Conservation (phyloP, 2,113 vertebrate genomes). For the Aplodontia rufa region DNA sequence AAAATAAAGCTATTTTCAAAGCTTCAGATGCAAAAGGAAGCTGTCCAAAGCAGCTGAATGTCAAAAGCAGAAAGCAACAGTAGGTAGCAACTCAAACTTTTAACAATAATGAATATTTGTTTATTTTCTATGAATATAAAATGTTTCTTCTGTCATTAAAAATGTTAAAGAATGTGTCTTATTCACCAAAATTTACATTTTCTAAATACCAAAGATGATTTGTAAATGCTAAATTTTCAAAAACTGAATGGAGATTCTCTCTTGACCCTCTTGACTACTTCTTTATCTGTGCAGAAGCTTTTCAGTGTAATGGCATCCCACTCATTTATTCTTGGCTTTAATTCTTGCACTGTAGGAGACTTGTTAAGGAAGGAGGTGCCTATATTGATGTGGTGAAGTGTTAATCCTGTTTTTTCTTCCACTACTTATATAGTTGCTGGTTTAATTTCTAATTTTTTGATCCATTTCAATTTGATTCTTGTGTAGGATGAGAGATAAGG, state of each 20-base stretch:
- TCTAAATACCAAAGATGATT: background rate
- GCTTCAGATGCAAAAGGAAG: background rate
- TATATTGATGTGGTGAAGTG: too few species aligned
- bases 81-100: background rate
- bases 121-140: slow-evolving; percentile 14
- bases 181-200: background rate
- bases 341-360: too few species aligned
- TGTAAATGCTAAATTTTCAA: background rate
- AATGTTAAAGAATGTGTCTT: background rate
- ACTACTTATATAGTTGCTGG: too few species aligned
- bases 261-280: too few species aligned
- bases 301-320: too few species aligned
- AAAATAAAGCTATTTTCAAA: slow-evolving; percentile 1
- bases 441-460: too few species aligned
- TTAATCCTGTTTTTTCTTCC: too few species aligned
- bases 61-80: slow-evolving; percentile 6
- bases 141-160: background rate
- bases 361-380: too few species aligned
- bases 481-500: too few species aligned
- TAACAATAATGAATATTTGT: background rate
- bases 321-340: too few species aligned
- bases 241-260: background rate
- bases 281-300: too few species aligned
- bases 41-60: background rate
- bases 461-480: too few species aligned